These are phyloP conservation scores for Synanthedon vespiformis DNA, from an alignment of 2,888 invertebrate genomes.

Conservation along the genomic window DNA sequence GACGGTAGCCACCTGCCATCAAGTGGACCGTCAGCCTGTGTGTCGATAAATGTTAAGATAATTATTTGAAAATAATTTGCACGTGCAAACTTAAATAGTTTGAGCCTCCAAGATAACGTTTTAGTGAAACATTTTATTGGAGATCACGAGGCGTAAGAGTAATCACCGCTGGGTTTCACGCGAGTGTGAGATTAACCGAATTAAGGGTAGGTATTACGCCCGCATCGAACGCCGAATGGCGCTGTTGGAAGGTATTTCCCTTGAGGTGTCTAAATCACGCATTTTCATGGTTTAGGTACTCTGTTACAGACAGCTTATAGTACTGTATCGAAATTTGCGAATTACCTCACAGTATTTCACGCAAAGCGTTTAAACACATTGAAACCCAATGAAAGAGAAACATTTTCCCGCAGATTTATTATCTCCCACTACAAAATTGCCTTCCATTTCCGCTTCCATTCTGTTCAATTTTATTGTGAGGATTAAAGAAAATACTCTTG, in stretches of 20 bases:
- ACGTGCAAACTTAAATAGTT: background rate
- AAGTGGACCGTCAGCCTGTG: too few species aligned
- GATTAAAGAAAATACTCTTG: too few species aligned
- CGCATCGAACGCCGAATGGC: slow-evolving; percentile 35
- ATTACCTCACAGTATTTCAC: background rate
- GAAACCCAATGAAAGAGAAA: too few species aligned
- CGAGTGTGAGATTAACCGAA: slow-evolving; percentile 50
- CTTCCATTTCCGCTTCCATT: too few species aligned
- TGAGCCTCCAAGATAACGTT: slow-evolving; percentile 7
- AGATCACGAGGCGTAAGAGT: slow-evolving; percentile 13
- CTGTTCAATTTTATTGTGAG: too few species aligned
- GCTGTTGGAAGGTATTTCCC: slow-evolving; percentile 52
- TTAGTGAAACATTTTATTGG: slow-evolving; percentile 7
- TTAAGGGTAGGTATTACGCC: slow-evolving; percentile 47
- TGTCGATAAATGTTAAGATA: too few species aligned
- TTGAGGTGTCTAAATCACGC: slow-evolving; percentile 55
- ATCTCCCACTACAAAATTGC: too few species aligned
- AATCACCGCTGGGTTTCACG: slow-evolving; percentile 29
- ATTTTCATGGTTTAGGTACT: slow-evolving; percentile 39
- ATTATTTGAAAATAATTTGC: background rate
- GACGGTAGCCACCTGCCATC: too few species aligned
- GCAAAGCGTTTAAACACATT: background rate
- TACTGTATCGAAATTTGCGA: slow-evolving; percentile 10
- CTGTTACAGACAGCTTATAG: slow-evolving; percentile 23
- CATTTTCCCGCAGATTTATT: too few species aligned